These are phyloP conservation scores for Halcyon smyrnensis DNA, from an alignment of 2,797 vertebrate species.

Conservation along the genomic window DNA sequence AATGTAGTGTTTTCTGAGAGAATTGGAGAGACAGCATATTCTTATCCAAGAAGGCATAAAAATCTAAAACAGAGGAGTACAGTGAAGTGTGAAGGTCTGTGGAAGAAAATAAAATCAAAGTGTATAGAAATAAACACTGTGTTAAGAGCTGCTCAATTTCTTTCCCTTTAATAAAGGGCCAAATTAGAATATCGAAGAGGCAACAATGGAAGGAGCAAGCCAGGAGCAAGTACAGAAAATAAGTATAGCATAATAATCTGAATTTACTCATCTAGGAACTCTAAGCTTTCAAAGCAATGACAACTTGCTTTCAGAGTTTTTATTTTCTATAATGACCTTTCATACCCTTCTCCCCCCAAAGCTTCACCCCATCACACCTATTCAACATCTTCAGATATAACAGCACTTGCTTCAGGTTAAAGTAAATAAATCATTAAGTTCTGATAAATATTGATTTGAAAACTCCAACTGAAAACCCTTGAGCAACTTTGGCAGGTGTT, in stretches of 20 bases:
- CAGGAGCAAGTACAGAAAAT: not conserved
- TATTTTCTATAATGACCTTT: not conserved
- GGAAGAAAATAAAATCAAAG: not conserved
- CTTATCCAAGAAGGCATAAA: not conserved
- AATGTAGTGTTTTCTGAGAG: not conserved
- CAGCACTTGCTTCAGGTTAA: not conserved
- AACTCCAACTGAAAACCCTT: not conserved
- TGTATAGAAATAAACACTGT: not conserved
- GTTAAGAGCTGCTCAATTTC: not conserved
- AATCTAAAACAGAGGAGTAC: not conserved
- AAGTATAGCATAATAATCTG: not conserved
- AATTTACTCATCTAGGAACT: not conserved
- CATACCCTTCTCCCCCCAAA: not conserved
- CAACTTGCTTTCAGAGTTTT: not conserved
- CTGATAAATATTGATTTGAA: not conserved
- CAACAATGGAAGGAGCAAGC: not conserved
- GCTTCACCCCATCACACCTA: not conserved
- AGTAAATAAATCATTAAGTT: not conserved
- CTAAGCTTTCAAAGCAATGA: not conserved
- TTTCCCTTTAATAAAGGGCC: not conserved
- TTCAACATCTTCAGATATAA: not conserved
- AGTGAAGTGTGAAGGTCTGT: not conserved
- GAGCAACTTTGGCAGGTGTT: not conserved
- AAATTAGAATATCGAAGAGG: not conserved
- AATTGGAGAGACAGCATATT: not conserved